These are phyloP conservation scores for Stegana nigrithorax DNA, from an alignment of 2,888 invertebrate species.

Conservation along the genomic window DNA sequence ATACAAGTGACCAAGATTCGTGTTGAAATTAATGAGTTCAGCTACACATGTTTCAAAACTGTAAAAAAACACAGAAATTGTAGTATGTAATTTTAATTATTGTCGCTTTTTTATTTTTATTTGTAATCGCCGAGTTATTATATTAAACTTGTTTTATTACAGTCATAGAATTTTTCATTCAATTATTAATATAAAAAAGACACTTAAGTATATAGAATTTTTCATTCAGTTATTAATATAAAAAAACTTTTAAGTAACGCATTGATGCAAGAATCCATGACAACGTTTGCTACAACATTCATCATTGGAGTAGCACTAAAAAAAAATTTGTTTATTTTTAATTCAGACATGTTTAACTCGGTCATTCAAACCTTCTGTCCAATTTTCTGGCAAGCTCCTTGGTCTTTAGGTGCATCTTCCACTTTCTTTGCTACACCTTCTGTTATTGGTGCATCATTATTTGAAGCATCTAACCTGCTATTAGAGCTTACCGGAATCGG, in stretches of 20 bases:
- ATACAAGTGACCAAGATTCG: no score
- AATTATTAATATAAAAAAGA: not conserved
- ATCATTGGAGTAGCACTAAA: conserved; percentile 53
- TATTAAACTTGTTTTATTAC: not conserved
- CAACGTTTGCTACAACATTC: conserved; percentile 64
- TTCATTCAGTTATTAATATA: not conserved
- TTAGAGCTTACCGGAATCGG: not conserved
- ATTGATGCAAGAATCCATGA: conserved; percentile 62
- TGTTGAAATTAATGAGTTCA: no score
- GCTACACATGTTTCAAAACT: no score
- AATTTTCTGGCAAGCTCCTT: conserved; percentile 36
- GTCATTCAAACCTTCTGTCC: conserved; percentile 46
- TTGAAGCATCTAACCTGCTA: conserved; percentile 6
- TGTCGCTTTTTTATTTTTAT: no score
- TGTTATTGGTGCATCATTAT: not conserved
- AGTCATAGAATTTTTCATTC: not conserved
- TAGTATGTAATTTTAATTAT: no score
- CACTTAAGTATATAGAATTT: not conserved
- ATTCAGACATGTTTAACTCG: not conserved
- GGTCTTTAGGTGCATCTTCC: not conserved
- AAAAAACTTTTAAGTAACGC: conserved; percentile 58
- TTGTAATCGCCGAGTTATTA: no score
- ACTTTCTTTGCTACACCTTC: not conserved
- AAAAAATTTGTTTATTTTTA: conserved; percentile 9
- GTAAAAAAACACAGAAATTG: no score